Evolutionary conservation across 2,113 vertebrate genomes (phyloP), one percentile per base, ranked within the genome.

Genomic region (Passer domesticus): DNA sequence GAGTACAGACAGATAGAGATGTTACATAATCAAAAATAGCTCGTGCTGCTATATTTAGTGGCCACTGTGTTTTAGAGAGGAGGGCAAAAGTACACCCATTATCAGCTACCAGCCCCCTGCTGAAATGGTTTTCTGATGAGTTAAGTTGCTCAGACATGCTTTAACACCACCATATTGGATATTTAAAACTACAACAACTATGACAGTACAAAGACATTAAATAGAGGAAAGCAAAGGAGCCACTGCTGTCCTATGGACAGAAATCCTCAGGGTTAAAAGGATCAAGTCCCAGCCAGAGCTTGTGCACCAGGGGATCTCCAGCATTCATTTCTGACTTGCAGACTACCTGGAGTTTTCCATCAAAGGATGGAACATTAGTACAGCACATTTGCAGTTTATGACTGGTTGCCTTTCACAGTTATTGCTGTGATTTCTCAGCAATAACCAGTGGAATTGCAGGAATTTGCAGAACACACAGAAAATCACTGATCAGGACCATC

Each of bases 21-120:
- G 83, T 96, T 95, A 93, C 69, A 80, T 93, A 93, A 96, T 72
- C 83, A 83, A 39, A 69, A 83, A 58, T 23, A 93, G 92, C 78
- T 78, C 13, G 0, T 68, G 55, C 50, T 39, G 89, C 96, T 95
- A 53, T 90, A 95, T 91, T 95, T 92, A 78, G 94, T 89, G 93
- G 80, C 13, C 85, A 35, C 60, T 15, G 77, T 50, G 56, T 93
- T 80, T 37, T 50, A 78, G 66, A 7, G 58, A 82, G 67, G 83
- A 95, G 88, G 92, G 87, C 80, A 60, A 80, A 92, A 96, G 94
- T 64, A 81, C 89, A 89, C 19, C 35, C 70, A n/a, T 86, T 83
- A 91, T 94, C 66, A 41, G 83, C 35, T 69, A 44, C 47, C 46
- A 79, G 56, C 55, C 77, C 85, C 63, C 43, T 20, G n/a, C 85